phyloP scores from a whole-genome alignment of 1,140 invertebrate species.

The Orchesella cincta region DNA sequence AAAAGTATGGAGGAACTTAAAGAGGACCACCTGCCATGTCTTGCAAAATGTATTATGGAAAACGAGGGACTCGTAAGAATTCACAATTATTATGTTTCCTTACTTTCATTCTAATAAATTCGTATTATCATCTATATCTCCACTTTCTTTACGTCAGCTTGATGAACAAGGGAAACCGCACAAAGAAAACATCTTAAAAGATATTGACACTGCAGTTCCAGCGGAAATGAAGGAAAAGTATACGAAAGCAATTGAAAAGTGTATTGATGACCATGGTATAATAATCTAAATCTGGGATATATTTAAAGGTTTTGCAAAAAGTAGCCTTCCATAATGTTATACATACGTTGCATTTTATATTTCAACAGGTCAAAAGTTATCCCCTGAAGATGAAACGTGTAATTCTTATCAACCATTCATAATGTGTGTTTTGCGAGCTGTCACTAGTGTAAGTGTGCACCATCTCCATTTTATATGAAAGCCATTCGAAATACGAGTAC shows the following conservation, averaged over 20 bases:
- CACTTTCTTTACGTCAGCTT: constrained; percentile 21
- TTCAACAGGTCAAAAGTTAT: no score
- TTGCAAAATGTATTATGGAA: constrained; percentile 32
- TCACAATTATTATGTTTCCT: no score
- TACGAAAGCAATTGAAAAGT: constrained; percentile 35
- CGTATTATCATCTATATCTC: not conserved
- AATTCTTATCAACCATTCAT: no score
- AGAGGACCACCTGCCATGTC: constrained; percentile 33
- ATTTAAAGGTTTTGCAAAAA: no score
- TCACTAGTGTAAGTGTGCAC: no score
- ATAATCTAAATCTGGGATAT: not conserved
- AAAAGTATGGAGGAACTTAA: constrained; percentile 26
- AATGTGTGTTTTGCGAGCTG: no score
- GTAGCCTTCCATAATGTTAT: no score
- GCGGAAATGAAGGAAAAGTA: constrained; percentile 27
- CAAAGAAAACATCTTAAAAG: constrained; percentile 44
- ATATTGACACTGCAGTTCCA: constrained; percentile 31
- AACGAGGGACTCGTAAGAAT: constrained; percentile 27
- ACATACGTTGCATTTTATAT: no score
- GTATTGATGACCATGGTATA: constrained; percentile 40
- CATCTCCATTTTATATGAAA: no score
- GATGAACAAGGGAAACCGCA: constrained; percentile 43
- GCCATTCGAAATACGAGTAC: no score
- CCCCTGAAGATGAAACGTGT: no score
- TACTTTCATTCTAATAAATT: not conserved